These are phyloP conservation scores for Pterocles burchelli DNA, from an alignment of 2,113 vertebrate genomes.

Conservation along the genomic window DNA sequence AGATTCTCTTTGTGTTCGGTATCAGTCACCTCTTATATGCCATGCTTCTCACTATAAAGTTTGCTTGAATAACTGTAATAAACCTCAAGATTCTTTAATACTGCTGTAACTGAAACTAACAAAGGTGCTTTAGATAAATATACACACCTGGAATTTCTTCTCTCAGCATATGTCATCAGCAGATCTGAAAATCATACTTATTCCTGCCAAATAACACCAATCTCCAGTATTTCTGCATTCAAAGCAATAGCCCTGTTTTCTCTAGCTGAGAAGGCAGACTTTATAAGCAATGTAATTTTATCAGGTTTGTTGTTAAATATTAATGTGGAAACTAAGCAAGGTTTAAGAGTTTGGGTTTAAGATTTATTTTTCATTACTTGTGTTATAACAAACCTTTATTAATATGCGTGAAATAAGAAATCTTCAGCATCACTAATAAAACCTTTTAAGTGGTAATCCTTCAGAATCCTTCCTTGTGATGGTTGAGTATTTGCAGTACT, in stretches of 20 bases:
- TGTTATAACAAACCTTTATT: conserved; percentile 58
- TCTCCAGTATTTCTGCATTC: not conserved
- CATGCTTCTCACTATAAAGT: not conserved
- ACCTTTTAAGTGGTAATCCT: conserved; percentile 67
- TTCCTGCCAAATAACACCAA: not conserved
- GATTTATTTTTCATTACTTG: conserved; percentile 56
- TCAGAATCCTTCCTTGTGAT: conserved; percentile 59
- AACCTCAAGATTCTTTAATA: not conserved
- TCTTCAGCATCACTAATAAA: conserved; percentile 46
- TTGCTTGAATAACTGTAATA: not conserved
- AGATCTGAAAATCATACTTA: not conserved
- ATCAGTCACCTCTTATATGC: not conserved
- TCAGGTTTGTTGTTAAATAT: conserved; percentile 41
- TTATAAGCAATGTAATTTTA: not conserved
- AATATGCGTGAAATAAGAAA: conserved; percentile 68
- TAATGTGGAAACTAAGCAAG: conserved; percentile 50
- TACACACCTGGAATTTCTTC: not conserved
- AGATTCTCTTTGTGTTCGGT: not conserved
- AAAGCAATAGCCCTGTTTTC: not conserved
- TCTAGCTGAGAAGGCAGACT: not conserved
- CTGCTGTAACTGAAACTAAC: not conserved
- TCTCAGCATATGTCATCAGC: not conserved
- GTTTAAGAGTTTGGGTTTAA: conserved; percentile 40
- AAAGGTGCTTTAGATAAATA: not conserved
- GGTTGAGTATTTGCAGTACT: conserved; percentile 37